Evolutionary conservation across 2,113 vertebrate species (phyloP), one percentile per base, ranked within the genome.

Genomic region (Passer domesticus): DNA sequence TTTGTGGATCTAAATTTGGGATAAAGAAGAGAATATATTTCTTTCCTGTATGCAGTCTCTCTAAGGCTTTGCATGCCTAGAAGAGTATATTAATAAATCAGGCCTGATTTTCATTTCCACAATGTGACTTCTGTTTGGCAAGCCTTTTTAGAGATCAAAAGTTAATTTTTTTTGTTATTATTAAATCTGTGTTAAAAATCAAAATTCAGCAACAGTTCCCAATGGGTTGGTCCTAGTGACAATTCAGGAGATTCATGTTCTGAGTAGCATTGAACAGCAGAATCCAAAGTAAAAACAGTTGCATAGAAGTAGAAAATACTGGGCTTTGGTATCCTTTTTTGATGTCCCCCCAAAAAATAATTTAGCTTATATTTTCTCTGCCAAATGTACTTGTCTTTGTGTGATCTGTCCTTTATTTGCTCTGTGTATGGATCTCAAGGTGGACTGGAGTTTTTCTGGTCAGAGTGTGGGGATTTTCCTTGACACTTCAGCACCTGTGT

Each of bases 151-250:
- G 22, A 73, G 62, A 47, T 18, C 13, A 31, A 46, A 31, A 64
- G 58, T 81, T 68, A 63, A 37, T 68, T 91, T 82, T 12, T 44
- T 89, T 78, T 44, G 52, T 15, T 70, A 25, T 5, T 47, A 50
- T 67, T 75, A 84, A 52, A 78, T 82, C 60, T 64, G 19, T 87
- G n/a, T 70, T 84, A 63, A 67, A 89, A 83, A 66, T 66, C 22
- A 27, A 78, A 70, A 33, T 63, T 91, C 39, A 91, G 39, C 30
- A 67, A 23, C 19, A 68, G 17, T 49, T 88, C 27, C 58, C 20
- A 60, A 28, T n/a, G 52, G 27, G 13, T 4, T 72, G 39, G 43
- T 83, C n/a, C 10, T 7, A 41, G 18, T 17, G 55, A 74, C 43
- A 20, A 6, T 25, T 62, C 25, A 47, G 60, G 21, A 83, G 19